Evolutionary conservation across 2,113 vertebrate species (phyloP).

Genomic region (Trichomycterus rosablanca): DNA sequence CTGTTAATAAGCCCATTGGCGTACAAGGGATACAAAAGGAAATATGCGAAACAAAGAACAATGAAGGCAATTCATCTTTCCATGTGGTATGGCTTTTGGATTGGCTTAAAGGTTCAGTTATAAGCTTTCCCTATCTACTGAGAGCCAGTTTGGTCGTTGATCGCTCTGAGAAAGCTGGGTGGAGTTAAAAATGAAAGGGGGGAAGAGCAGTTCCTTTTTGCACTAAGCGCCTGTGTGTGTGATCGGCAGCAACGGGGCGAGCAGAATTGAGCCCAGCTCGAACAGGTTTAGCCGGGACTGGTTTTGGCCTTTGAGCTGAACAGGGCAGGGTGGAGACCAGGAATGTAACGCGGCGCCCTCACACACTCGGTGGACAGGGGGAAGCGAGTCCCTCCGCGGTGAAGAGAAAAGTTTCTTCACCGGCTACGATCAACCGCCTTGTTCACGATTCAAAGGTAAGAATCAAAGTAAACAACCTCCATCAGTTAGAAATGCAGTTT

Average conservation of each 20-base stretch:
- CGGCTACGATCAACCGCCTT: background rate
- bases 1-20: background rate
- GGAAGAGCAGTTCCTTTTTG: slow-evolving; percentile 17
- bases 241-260: slow-evolving; percentile 3
- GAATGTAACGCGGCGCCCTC: slow-evolving; percentile 39
- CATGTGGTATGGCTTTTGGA: background rate
- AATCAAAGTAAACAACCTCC: background rate
- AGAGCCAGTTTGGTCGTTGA: slow-evolving; percentile 26
- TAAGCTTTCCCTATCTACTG: background rate
- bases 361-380: slow-evolving; percentile 22
- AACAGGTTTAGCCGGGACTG: slow-evolving; percentile 43
- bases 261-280: slow-evolving; percentile 32
- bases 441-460: slow-evolving; percentile 41
- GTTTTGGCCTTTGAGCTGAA: slow-evolving; percentile 36
- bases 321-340: slow-evolving; percentile 47
- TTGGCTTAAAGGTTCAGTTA: slow-evolving; percentile 9
- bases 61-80: background rate
- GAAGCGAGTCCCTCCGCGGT: slow-evolving; percentile 13
- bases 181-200: slow-evolving; percentile 38
- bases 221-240: slow-evolving; percentile 24
- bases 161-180: slow-evolving; percentile 32
- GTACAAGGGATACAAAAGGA: too few relatives aligned
- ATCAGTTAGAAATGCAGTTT: background rate
- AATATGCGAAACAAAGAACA: too few relatives aligned
- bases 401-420: slow-evolving; percentile 12